phyloP scores from a whole-genome alignment of 1,140 invertebrate species.

The Lordiphosa stackelbergi region DNA sequence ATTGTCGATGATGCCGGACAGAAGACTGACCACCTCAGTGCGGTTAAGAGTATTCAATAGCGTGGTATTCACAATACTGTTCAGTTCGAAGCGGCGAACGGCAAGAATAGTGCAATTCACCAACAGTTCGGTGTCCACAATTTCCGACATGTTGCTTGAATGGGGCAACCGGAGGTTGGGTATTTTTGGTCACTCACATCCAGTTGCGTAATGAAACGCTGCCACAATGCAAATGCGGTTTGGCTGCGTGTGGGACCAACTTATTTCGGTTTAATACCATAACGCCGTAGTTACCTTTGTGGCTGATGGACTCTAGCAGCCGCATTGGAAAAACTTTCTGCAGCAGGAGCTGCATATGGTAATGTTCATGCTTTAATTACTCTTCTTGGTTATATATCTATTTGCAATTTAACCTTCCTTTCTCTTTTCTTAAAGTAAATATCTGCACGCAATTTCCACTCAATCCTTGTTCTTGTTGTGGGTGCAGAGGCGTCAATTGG shows the following conservation, averaged over 20 bases:
- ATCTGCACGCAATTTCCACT: constrained; percentile 5
- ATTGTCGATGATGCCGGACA: constrained; percentile 72
- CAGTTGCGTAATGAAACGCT: constrained; percentile 41
- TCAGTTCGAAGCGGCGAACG: constrained; percentile 67
- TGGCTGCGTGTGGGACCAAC: constrained; percentile 16
- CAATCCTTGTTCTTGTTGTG: background rate
- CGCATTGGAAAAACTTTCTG: background rate
- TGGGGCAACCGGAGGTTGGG: background rate
- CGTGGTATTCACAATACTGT: constrained; percentile 67
- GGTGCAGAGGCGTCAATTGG: constrained; percentile 5
- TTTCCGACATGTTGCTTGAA: constrained; percentile 62
- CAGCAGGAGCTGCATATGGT: constrained; percentile 22
- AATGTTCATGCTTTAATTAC: constrained; percentile 38
- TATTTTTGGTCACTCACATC: constrained; percentile 1
- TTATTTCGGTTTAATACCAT: constrained; percentile 41
- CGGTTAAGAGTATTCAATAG: constrained; percentile 60
- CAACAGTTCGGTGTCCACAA: constrained; percentile 71
- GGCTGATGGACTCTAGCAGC: constrained; percentile 3
- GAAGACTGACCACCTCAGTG: constrained; percentile 65
- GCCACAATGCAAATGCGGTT: constrained; percentile 12
- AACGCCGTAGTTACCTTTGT: constrained; percentile 33
- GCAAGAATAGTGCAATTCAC: constrained; percentile 75
- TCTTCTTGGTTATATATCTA: background rate
- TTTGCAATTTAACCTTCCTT: constrained; percentile 15
- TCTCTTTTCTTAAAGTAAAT: constrained; percentile 10